Base-by-base conservation (phyloP, 2,113 vertebrate genomes). In the Scomber japonicus region DNA sequence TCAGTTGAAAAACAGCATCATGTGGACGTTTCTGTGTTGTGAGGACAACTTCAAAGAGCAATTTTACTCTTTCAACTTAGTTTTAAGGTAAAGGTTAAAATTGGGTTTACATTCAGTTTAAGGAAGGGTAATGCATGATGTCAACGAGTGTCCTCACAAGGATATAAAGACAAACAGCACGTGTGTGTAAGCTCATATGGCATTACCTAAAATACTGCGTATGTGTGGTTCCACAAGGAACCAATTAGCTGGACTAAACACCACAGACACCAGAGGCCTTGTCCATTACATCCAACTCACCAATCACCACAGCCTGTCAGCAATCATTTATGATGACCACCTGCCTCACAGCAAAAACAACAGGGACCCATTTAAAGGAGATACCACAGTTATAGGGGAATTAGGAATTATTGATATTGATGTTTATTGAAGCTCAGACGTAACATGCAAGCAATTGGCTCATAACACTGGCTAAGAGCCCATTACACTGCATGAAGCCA, bases 381-480 rank as follows among this genome's bases (percentile, higher is more conserved):
- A 61, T 60, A 7, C 55, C 10, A 3, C 71, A 10, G 5, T 66
- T 81, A 71, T 31, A 78, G 71, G 71, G 68, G 68, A 60, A 75
- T 82, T 61, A 84, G 62, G 11, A 67, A 66, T 31, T 59, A 73
- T 30, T 78, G 54, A 68, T 84, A 76, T 78, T 84, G 85, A 80
- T 83, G 63, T 78, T 63, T 77, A 51, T 63, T 63, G 73, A 80
- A 50, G 56, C 14, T 53, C 75, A 64, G 71, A 44, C 12, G 3
- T 46, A 53, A 19, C 45, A 71, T 61, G 24, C 11, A 40, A 72
- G 60, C 56, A 64, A 53, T 11, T 78, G 74, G 65, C 60, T 80
- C 70, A 79, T 84, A 70, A 75, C 40, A 63, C 17, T 4, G 59
- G 50, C 88, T 88, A 69, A 89, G 66, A 81, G 87, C 51, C 74